These are phyloP conservation scores for Gavialis gangeticus DNA, from an alignment of 2,113 vertebrate genomes.

Conservation along the genomic window DNA sequence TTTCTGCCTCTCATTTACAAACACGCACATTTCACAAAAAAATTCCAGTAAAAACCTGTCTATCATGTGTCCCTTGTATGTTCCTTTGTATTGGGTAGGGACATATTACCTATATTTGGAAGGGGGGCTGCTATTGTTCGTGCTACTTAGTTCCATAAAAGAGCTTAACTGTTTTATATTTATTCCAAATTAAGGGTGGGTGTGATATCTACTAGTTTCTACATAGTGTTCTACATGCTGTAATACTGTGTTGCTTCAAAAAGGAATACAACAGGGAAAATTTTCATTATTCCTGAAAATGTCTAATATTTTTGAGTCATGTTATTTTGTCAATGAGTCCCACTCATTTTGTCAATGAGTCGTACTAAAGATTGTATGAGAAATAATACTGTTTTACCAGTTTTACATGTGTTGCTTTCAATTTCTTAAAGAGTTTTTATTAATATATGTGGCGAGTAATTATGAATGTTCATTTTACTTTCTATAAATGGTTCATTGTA, in stretches of 20 bases:
- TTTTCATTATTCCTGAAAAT: neutral
- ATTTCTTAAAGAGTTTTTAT: neutral
- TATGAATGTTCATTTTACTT: neutral
- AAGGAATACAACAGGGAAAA: neutral
- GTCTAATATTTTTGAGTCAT: neutral
- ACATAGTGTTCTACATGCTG: neutral
- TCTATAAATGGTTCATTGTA: slow-evolving; percentile 21
- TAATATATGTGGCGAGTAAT: neutral
- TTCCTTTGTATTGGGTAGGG: neutral
- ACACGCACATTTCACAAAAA: neutral
- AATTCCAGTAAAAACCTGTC: neutral
- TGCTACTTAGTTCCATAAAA: neutral
- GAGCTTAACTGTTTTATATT: neutral
- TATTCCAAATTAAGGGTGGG: neutral
- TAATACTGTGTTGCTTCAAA: too few relatives aligned
- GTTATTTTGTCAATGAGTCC: neutral
- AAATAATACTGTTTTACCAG: neutral
- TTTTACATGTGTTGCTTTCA: slow-evolving; percentile 16
- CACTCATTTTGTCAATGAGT: neutral
- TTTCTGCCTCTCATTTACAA: neutral
- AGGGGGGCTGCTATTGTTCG: neutral
- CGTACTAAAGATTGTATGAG: neutral
- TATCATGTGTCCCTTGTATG: fast-evolving
- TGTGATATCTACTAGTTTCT: neutral
- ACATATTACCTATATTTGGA: neutral